Conservation (phyloP, 2,888 invertebrate species). For the Ganaspis brasiliensis region DNA sequence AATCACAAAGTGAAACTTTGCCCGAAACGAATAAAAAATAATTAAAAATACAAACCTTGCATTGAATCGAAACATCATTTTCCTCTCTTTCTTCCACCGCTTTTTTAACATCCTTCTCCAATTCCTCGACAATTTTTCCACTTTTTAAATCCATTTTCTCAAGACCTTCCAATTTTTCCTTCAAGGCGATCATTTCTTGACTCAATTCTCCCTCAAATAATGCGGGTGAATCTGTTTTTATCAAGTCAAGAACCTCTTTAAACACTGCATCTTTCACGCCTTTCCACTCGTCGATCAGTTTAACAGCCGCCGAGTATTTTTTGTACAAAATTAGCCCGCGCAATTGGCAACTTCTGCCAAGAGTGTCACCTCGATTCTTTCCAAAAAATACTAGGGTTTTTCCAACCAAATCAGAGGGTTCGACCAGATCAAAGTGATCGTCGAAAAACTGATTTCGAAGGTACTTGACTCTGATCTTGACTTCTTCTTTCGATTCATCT, state of each 20-base stretch:
- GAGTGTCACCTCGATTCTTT: conserved; percentile 79
- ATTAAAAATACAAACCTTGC: conserved; percentile 80
- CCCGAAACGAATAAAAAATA: too few relatives aligned
- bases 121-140: conserved; percentile 79
- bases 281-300: conserved; percentile 73
- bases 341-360: conserved; percentile 84
- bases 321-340: conserved; percentile 86
- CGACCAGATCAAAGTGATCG: conserved; percentile 93
- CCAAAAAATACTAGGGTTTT: conserved; percentile 89
- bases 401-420: conserved; percentile 88
- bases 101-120: conserved; percentile 82
- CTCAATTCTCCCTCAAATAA: conserved; percentile 72
- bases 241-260: conserved; percentile 77
- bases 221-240: conserved; percentile 76
- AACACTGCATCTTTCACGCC: conserved; percentile 73
- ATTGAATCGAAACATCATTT: conserved; percentile 83
- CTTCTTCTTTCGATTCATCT: conserved; percentile 82
- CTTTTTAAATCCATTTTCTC: conserved; percentile 63
- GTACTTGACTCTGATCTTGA: conserved; percentile 89
- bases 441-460: conserved; percentile 92
- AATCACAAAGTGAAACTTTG: too few relatives aligned
- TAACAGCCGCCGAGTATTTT: conserved; percentile 84
- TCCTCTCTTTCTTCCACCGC: conserved; percentile 83
- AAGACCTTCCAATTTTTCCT: conserved; percentile 66
- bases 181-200: conserved; percentile 75